Percentiles rank a stretch among this genome's conserved stretches.
Evolutionary conservation across 2,888 invertebrate genomes (phyloP).

Genomic region (Rotaria socialis): DNA sequence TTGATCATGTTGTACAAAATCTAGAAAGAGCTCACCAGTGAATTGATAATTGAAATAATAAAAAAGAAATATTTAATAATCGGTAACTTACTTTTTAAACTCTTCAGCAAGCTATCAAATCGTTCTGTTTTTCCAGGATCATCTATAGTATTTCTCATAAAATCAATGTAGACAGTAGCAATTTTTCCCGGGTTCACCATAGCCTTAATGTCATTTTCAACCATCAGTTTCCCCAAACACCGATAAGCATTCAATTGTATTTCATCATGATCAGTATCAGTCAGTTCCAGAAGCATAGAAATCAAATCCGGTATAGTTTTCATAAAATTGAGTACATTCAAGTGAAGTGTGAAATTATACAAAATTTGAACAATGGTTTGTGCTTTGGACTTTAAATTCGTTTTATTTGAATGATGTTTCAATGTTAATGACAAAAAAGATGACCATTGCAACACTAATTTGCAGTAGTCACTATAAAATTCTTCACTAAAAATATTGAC

Average conservation of each 20-base stretch:
- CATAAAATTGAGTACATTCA: not conserved
- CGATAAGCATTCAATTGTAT: not conserved
- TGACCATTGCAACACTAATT: not conserved
- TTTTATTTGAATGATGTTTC: not conserved
- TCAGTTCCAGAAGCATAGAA: not conserved
- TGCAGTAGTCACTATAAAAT: not conserved
- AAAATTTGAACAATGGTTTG: not conserved
- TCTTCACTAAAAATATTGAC: not conserved
- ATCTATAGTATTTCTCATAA: not conserved
- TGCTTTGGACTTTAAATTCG: not conserved
- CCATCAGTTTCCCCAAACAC: not conserved
- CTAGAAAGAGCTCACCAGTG: not conserved
- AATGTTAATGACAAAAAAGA: not conserved
- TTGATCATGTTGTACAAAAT: conserved; percentile 17
- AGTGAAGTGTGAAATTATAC: not conserved
- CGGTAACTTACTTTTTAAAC: not conserved
- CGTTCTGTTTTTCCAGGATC: not conserved
- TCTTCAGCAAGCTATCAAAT: not conserved
- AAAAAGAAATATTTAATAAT: too few species aligned
- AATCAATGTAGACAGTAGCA: not conserved
- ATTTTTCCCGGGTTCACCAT: not conserved
- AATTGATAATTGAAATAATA: not conserved
- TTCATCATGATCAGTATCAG: not conserved
- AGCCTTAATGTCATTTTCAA: not conserved
- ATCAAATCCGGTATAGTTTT: not conserved